Evolutionary conservation across 2,797 vertebrate species (phyloP).

Genomic region (Halcyon leucocephala): DNA sequence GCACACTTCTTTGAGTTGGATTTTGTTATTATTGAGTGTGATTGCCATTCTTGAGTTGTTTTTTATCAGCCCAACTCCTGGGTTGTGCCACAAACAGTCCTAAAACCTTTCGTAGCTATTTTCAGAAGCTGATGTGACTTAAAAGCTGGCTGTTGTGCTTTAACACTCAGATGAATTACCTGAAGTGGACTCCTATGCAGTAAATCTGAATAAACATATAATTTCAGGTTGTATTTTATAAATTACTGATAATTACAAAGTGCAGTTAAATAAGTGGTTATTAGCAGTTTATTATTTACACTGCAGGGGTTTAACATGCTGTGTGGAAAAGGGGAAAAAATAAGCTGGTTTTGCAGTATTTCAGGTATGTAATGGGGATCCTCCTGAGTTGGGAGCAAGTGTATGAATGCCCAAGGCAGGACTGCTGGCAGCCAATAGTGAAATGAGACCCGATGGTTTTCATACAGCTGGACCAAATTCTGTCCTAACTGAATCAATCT

Average conservation of each 20-base stretch:
- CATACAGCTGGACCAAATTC: neutral
- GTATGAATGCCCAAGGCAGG: neutral
- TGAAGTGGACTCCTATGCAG: neutral
- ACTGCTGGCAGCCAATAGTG: neutral
- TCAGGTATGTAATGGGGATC: fast-evolving
- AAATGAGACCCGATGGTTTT: neutral
- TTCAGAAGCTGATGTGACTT: neutral
- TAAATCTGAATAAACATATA: neutral
- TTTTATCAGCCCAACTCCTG: neutral
- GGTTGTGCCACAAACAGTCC: neutral
- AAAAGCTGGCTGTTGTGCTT: neutral
- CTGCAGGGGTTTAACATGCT: neutral
- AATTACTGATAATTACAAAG: neutral
- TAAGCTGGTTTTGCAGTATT: neutral
- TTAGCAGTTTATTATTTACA: neutral
- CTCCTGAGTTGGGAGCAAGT: neutral
- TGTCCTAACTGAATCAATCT: neutral
- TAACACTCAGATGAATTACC: neutral
- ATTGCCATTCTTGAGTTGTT: neutral
- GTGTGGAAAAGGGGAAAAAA: neutral
- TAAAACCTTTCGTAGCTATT: neutral
- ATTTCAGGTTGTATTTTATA: neutral
- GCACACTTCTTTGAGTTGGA: neutral
- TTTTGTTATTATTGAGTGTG: neutral
- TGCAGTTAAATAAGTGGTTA: neutral